Percentiles rank a stretch among this genome's conserved stretches.
phyloP scores from a whole-genome alignment of 2,888 invertebrate species.

The Drosophila merina region DNA sequence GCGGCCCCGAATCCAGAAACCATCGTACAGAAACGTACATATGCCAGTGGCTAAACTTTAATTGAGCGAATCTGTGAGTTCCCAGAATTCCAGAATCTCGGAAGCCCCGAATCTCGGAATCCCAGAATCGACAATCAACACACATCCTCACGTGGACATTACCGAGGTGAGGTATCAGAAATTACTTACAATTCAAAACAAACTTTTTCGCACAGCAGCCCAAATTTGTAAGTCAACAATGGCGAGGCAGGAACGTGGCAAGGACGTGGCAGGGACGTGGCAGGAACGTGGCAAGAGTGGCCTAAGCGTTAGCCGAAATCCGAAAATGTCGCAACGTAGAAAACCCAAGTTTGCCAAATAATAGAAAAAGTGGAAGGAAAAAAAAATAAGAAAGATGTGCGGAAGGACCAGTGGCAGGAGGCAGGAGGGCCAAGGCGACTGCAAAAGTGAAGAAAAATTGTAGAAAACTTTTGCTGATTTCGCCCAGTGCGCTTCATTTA shows the following conservation, averaged over 20 bases:
- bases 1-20: slow-evolving; percentile 2
- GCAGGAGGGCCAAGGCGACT: slow-evolving; percentile 40
- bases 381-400: slow-evolving; percentile 4
- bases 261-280: neutral
- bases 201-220: slow-evolving; percentile 75
- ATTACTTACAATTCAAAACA: slow-evolving; percentile 79
- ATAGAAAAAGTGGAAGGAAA: slow-evolving; percentile 18
- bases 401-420: neutral
- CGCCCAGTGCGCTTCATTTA: slow-evolving; percentile 80
- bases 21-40: slow-evolving; percentile 11
- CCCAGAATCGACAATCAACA: neutral
- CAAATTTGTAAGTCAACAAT: slow-evolving; percentile 78
- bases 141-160: slow-evolving; percentile 48
- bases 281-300: slow-evolving; percentile 9
- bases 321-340: slow-evolving; percentile 71
- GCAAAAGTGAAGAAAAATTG: slow-evolving; percentile 77
- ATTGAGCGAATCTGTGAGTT: slow-evolving; percentile 66
- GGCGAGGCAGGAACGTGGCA: slow-evolving; percentile 28
- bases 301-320: slow-evolving; percentile 68
- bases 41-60: slow-evolving; percentile 55
- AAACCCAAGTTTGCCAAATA: slow-evolving; percentile 62
- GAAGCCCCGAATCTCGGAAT: neutral
- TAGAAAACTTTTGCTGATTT: slow-evolving; percentile 79
- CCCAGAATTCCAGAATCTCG: slow-evolving; percentile 9
- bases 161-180: slow-evolving; percentile 70